Percentiles rank a stretch among this genome's conserved stretches.
phyloP scores from a whole-genome alignment of 64 coral and sea anemone species.

The Trachythela sp. region DNA sequence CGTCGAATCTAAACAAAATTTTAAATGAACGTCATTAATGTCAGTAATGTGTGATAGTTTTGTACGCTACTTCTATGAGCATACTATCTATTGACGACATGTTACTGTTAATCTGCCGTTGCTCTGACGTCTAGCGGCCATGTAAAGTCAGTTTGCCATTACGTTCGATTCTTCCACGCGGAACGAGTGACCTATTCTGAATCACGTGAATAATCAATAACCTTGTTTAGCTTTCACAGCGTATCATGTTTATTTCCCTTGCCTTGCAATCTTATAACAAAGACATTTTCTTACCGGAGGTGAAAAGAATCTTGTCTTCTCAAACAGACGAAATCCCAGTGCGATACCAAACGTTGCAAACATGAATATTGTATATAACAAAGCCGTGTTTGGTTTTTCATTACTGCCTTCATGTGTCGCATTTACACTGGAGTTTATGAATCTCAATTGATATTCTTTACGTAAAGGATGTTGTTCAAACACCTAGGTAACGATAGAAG shows the following conservation, averaged over 20 bases:
- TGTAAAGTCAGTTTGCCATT: too few relatives aligned
- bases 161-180: too few relatives aligned
- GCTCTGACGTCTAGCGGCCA: too few relatives aligned
- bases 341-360: not conserved
- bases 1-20: not conserved
- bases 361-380: not conserved
- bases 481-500: not conserved
- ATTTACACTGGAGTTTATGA: not conserved
- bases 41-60: not conserved
- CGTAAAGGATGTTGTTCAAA: not conserved
- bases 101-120: too few relatives aligned
- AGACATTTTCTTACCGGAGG: not conserved
- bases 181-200: too few relatives aligned
- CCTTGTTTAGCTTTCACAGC: too few relatives aligned
- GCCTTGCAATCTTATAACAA: too few relatives aligned
- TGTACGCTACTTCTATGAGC: too few relatives aligned
- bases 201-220: too few relatives aligned
- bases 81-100: too few relatives aligned
- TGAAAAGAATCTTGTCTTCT: slow-evolving; percentile 3
- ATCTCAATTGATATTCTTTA: not conserved
- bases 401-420: not conserved
- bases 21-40: not conserved
- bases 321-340: not conserved
- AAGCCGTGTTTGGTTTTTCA: slow-evolving; percentile 10
- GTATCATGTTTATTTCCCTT: too few relatives aligned